Evolutionary conservation across 1,140 invertebrate species (phyloP), one percentile per base, ranked within the genome.

Genomic region (Lordiphosa clarofinis): DNA sequence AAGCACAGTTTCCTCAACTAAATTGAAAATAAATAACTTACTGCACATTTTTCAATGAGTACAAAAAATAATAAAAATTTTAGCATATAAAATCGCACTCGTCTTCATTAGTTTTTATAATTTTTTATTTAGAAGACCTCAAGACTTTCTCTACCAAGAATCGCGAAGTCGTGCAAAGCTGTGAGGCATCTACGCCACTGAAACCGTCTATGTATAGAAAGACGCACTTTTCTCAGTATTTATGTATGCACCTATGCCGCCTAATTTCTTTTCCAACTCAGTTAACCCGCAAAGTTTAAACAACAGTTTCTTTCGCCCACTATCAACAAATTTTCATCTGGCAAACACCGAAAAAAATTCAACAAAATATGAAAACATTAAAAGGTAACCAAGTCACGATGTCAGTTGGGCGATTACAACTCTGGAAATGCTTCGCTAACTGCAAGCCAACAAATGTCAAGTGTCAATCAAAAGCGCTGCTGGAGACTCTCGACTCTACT

Each of bases 401-500:
- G 72, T 81, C 71, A 82, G 56, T 57, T 60, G 56, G 56, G 11
- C 62, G 67, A 70, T 70, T 60, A 62, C 44, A 57, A 54, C 24
- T n/a, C 33, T 21, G 42, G 19, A 39, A 38, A 55, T 65, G 70
- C 66, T 65, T 53, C 53, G 66, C 62, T 59, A 67, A 72, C 56
- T 56, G 62, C 59, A 40, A 58, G 56, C 40, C 38, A 47, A 40
- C 40, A 74, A 81, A 75, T 81, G 76, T 68, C 76, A 73, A 70
- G 64, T 82, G 78, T 62, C 78, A 84, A 84, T 82, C 78, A 82
- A 73, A 73, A 66, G 57, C 78, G 50, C 69, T 43, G 78, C 73
- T 62, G 63, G 67, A 67, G 48, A 44, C 35, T 60, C 37, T n/a
- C 24, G 11, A 11, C 6, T 24, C 43, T 24, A 15, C 11, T 21